phyloP scores from a whole-genome alignment of 2,113 vertebrate species.

The Chunga burmeisteri region DNA sequence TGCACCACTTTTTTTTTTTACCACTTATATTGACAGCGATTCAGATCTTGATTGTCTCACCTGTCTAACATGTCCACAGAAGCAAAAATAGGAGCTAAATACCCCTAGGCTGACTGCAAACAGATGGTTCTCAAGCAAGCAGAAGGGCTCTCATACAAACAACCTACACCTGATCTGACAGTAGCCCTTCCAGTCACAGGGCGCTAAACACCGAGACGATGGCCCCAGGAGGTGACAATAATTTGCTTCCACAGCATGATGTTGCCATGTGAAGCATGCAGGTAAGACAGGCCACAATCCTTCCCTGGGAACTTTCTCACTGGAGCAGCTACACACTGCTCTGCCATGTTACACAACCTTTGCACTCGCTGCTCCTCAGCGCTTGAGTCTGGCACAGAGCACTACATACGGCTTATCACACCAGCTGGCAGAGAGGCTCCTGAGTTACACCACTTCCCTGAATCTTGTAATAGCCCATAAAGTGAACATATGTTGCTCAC shows the following conservation, averaged over 20 bases:
- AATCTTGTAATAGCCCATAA: not conserved
- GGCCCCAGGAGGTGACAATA: not conserved
- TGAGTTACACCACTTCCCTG: not conserved
- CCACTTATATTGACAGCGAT: not conserved
- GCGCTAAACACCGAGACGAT: not conserved
- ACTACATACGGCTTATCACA: not conserved
- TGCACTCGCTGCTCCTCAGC: not conserved
- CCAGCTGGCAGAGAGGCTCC: not conserved
- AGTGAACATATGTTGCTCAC: not conserved
- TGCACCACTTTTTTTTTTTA: not conserved
- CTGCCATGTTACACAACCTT: not conserved
- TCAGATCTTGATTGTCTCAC: not conserved
- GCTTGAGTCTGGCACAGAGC: not conserved
- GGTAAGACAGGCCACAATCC: not conserved
- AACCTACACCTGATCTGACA: not conserved
- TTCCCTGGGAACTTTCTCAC: not conserved
- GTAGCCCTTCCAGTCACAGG: too few relatives aligned
- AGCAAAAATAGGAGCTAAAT: not conserved
- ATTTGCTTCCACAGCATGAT: not conserved
- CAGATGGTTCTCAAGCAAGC: not conserved
- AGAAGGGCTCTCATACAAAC: not conserved
- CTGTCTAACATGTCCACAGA: not conserved
- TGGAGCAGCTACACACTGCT: not conserved
- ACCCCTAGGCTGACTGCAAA: not conserved
- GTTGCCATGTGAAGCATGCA: not conserved